Percentiles rank a stretch among this genome's conserved stretches.
phyloP scores from a whole-genome alignment of 2,113 vertebrate species.

The Myrmecobius fasciatus region DNA sequence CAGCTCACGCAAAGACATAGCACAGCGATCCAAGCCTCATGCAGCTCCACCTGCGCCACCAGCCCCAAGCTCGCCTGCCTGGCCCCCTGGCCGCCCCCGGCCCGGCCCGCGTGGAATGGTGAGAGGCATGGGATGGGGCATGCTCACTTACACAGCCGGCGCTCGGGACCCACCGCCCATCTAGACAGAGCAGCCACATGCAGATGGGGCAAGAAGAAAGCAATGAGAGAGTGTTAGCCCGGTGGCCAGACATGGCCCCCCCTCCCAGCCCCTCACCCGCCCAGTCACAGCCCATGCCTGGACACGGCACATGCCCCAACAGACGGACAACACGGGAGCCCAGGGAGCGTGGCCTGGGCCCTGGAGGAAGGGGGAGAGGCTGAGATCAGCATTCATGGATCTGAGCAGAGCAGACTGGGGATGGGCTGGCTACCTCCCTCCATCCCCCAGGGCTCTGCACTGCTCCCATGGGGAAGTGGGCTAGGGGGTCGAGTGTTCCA shows the following conservation, averaged over 20 bases:
- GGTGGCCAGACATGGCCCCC: constrained; percentile 56
- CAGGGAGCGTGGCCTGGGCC: not conserved
- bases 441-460: not conserved
- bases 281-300: not conserved
- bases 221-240: constrained; percentile 96
- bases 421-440: not conserved
- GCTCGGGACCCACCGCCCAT: constrained; percentile 90
- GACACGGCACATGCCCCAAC: not conserved
- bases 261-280: not conserved
- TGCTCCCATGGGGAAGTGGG: not conserved
- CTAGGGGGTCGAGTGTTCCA: not conserved
- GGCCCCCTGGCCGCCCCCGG: constrained; percentile 29
- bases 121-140: constrained; percentile 88
- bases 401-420: not conserved
- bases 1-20: not conserved
- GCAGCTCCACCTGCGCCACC: not conserved
- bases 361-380: not conserved
- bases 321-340: not conserved
- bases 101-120: constrained; percentile 10
- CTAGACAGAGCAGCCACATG: constrained; percentile 99
- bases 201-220: constrained; percentile 95
- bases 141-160: constrained; percentile 97
- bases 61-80: constrained; percentile 8
- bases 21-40: not conserved
- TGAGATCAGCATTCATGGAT: not conserved